Evolutionary conservation across 2,888 invertebrate genomes (phyloP), one percentile per base, ranked within the genome.

Genomic region (Papilio demoleus): DNA sequence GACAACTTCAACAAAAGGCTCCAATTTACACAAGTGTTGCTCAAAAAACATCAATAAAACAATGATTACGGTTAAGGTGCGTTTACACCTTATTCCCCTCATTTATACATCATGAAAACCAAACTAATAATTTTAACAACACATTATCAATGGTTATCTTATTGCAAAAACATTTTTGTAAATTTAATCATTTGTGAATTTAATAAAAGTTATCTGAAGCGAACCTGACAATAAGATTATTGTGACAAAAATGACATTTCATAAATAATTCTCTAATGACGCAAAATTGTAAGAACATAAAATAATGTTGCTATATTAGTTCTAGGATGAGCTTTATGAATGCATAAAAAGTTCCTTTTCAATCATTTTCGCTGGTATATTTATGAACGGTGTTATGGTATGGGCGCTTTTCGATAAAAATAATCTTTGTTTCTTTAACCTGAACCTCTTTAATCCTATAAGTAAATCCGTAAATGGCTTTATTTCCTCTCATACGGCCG

Each of bases 381-480:
- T n/a, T n/a, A n/a, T 3, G 12, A 59, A 59, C 1, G 0, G 36
- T 8, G 11, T 19, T 22, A 22, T 60, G n/a, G n/a, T n/a, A n/a
- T n/a, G n/a, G n/a, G n/a, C n/a, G n/a, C n/a, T 19, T 38, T 59
- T 12, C 38, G 6, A 22, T 24, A 22, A 24, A 9, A 60, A 14
- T 60, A 40, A 38, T 56, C 56, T 65, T 42, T 64, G 19, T 19
- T 36, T 22, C 17, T 50, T 36, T 61, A 66, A 66, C 58, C 63
- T n/a, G 63, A 58, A 58, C 45, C 22, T n/a, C 36, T 58, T 17
- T 63, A 68, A 68, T 68, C 68, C 68, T 14, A 9, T 40, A 22
- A 36, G 40, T 63, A 64, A 47, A 64, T 40, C 64, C 47, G 36
- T 31, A 36, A 50, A 59, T 38, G 38, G 68, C n/a, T 64, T 50